Evolutionary conservation across 1,140 invertebrate genomes (phyloP), one percentile per base, ranked within the genome.

Genomic region (Potamilus streckersoni): DNA sequence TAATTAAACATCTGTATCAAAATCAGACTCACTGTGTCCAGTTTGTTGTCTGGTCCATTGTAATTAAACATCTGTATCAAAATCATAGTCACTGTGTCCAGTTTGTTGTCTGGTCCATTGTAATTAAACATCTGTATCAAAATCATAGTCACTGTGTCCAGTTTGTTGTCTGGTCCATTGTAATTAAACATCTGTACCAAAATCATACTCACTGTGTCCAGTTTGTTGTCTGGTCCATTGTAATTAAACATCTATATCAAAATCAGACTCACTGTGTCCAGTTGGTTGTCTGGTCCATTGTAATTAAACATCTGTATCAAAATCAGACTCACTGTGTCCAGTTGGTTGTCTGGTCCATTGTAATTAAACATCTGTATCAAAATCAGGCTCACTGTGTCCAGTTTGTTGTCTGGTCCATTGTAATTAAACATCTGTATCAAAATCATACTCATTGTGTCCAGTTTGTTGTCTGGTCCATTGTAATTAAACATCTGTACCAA

Each of bases 191-290:
- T 90, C 71, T 94, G 91, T 0, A n/a, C n/a, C n/a, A n/a, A 23
- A 23, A 23, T 23, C 23, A 23, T 23, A 23, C 23, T 23, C 23
- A 23, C 23, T 23, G 23, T 23, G 23, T 99, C 97, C 23, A 99
- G 89, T 66, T 93, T 93, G 1, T 94, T 92, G 89, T 98, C 96
- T 0, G 94, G 92, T 0, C 93, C 94, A 73, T 92, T 91, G 27
- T 90, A 90, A 86, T 96, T 93, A 90, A 96, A 95, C 19, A 92
- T 90, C 71, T 94, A n/a, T n/a, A n/a, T n/a, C n/a, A n/a, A 23
- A 23, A 23, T 23, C 23, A 23, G 0, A 23, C 23, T 23, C 23
- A 23, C 23, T 23, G 23, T 23, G 23, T 99, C 97, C 23, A 99
- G 89, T 66, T 93, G 93, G 1, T 94, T 92, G 89, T 98, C 96